Conservation (phyloP, 2,797 vertebrate species). For the Hafferia zeledoni region DNA sequence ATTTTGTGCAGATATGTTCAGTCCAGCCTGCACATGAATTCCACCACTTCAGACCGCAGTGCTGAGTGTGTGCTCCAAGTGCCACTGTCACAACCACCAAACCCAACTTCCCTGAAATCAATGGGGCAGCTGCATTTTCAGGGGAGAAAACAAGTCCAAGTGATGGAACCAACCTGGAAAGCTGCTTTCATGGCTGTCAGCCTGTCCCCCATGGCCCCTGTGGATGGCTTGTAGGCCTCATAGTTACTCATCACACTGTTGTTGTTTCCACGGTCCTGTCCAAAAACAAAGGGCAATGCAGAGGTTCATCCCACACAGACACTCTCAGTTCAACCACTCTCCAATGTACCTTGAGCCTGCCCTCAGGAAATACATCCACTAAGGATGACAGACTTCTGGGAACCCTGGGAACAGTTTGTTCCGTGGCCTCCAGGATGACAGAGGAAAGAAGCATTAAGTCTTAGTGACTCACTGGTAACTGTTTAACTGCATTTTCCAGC, state of each 20-base stretch:
- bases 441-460: background rate
- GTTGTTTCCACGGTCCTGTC: slow-evolving; percentile 85
- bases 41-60: background rate
- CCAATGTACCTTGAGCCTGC: background rate
- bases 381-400: background rate
- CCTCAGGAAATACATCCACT: background rate
- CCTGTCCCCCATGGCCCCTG: slow-evolving; percentile 95
- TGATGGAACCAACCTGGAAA: slow-evolving; percentile 85
- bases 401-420: background rate
- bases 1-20: background rate
- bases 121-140: background rate
- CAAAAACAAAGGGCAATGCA: slow-evolving; percentile 11
- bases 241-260: slow-evolving; percentile 87
- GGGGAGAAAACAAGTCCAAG: background rate
- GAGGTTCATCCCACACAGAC: background rate
- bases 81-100: background rate
- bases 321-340: background rate
- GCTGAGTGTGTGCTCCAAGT: background rate
- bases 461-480: background rate
- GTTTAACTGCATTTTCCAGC: background rate
- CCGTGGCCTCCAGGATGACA: background rate
- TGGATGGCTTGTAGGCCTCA: slow-evolving; percentile 90
- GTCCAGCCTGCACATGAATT: background rate
- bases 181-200: slow-evolving; percentile 96
- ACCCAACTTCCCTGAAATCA: background rate